A percentile compares a stretch with the other conserved stretches of the same genome.
Evolutionary conservation across 1,140 invertebrate genomes (phyloP).

Genomic region (Drosophila auraria): DNA sequence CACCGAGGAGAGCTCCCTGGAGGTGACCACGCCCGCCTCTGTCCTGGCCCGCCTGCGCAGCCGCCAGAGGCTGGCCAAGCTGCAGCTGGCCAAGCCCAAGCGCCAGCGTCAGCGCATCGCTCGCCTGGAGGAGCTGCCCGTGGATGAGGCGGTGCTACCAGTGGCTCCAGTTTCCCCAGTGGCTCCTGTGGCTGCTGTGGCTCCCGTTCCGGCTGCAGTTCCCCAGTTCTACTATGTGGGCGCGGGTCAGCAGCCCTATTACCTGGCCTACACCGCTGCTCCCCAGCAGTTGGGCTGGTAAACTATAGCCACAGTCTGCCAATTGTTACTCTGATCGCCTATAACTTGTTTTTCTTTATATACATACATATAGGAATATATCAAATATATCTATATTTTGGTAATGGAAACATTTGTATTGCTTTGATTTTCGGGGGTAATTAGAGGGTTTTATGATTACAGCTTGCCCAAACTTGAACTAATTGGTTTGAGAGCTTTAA

Average conservation of each 20-base stretch:
- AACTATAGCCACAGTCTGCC: not conserved
- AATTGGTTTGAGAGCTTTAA: not conserved
- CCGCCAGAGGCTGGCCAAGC: conserved; percentile 61
- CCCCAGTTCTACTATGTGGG: conserved; percentile 61
- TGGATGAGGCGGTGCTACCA: conserved; percentile 31
- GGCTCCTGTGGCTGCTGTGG: conserved; percentile 13
- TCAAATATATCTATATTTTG: conserved; percentile 13
- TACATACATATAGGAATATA: conserved; percentile 1
- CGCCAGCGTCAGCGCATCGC: conserved; percentile 52
- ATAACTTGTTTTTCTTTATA: conserved; percentile 5
- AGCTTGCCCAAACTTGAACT: not conserved
- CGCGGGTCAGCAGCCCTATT: conserved; percentile 56
- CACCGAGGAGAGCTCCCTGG: conserved; percentile 60
- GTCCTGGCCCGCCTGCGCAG: conserved; percentile 54
- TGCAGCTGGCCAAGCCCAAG: conserved; percentile 57
- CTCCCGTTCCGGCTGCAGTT: conserved; percentile 18
- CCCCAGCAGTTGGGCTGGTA: conserved; percentile 64
- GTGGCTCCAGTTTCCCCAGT: conserved; percentile 13
- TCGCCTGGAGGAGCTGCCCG: conserved; percentile 65
- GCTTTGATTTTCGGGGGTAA: not conserved
- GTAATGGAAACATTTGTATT: not conserved
- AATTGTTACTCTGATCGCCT: conserved; percentile 2
- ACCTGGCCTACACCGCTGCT: conserved; percentile 56
- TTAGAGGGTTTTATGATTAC: not conserved
- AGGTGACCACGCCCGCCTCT: conserved; percentile 49